Evolutionary conservation across 2,113 vertebrate genomes (phyloP).

Genomic region (Pelodiscus sinensis): DNA sequence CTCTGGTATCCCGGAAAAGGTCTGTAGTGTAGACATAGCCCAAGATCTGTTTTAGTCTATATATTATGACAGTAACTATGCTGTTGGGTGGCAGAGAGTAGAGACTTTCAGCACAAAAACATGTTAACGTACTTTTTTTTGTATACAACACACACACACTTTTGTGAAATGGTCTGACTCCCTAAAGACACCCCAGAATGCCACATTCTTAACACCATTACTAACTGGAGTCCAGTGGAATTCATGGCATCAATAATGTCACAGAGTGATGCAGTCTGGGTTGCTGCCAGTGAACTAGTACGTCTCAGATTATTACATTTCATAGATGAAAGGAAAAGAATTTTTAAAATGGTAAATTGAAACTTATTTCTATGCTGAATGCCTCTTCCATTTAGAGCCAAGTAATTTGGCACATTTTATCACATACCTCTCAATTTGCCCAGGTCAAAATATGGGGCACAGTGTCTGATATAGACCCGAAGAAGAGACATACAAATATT

Average conservation of each 20-base stretch:
- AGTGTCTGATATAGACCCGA: not conserved
- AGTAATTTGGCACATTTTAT: not conserved
- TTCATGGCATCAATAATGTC: not conserved
- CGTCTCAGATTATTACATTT: not conserved
- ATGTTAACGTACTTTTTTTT: accelerated
- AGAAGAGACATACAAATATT: not conserved
- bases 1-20: no score
- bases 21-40: not conserved
- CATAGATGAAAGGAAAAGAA: not conserved
- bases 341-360: not conserved
- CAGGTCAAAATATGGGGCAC: not conserved
- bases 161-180: not conserved
- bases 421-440: not conserved
- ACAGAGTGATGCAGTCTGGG: not conserved
- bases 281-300: not conserved
- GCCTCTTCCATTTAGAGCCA: not conserved
- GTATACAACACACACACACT: not conserved
- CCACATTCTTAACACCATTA: not conserved
- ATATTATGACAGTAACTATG: not conserved
- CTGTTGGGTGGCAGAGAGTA: not conserved
- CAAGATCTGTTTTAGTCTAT: not conserved
- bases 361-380: not conserved
- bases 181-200: not conserved
- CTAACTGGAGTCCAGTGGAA: not conserved
- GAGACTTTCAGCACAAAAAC: not conserved